These are phyloP conservation scores for Ptycholaimellus sp. DNA, from an alignment of 2,888 invertebrate species.

Conservation along the genomic window DNA sequence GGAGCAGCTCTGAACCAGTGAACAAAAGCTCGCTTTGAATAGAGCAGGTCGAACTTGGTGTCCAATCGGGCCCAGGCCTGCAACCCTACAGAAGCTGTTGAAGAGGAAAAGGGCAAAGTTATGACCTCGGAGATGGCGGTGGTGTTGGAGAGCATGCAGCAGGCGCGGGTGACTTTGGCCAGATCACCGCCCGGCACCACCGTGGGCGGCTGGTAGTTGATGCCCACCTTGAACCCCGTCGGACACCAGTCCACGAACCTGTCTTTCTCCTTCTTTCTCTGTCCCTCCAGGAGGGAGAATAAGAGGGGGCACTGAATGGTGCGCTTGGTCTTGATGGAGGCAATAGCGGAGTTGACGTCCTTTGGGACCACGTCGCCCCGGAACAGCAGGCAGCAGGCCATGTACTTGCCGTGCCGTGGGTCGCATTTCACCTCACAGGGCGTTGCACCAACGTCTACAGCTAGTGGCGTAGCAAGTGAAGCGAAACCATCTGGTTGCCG, in stretches of 20 bases:
- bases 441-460: too few relatives aligned
- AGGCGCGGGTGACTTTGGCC: slow-evolving; percentile 32
- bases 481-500: slow-evolving; percentile 37
- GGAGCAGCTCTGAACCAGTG: too few relatives aligned
- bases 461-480: too few relatives aligned
- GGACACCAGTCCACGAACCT: slow-evolving; percentile 39
- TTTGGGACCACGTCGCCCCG: slow-evolving; percentile 73
- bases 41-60: slow-evolving; percentile 55
- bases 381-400: slow-evolving; percentile 77
- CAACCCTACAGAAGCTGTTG: too few relatives aligned
- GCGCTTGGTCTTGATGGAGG: slow-evolving; percentile 22
- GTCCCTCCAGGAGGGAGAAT: slow-evolving; percentile 36
- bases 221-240: slow-evolving; percentile 26
- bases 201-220: slow-evolving; percentile 40
- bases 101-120: too few relatives aligned
- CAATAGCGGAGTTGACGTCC: slow-evolving; percentile 25
- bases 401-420: slow-evolving; percentile 30
- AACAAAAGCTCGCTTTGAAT: slow-evolving; percentile 56
- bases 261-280: too few relatives aligned
- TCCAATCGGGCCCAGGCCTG: slow-evolving; percentile 35
- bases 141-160: slow-evolving; percentile 31
- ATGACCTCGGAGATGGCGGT: too few relatives aligned
- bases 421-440: slow-evolving; percentile 40
- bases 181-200: slow-evolving; percentile 80
- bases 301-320: slow-evolving; percentile 38